phyloP scores from a whole-genome alignment of 2,797 vertebrate genomes.

The Petrocephalus sullivani region DNA sequence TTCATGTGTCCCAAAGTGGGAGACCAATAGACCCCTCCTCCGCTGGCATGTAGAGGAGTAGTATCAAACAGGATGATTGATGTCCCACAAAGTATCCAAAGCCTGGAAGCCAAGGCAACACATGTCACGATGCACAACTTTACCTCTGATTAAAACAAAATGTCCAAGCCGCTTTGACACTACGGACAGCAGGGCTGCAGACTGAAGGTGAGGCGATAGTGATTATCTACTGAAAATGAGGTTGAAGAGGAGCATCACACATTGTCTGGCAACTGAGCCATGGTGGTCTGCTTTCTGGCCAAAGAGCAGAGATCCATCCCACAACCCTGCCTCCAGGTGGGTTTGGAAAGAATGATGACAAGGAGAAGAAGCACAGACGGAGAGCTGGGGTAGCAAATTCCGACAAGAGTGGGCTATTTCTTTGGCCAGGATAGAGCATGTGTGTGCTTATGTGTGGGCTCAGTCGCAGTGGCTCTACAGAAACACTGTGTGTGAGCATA shows the following conservation, averaged over 20 bases:
- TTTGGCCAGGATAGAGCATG: background rate
- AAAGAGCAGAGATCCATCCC: background rate
- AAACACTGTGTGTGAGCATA: background rate
- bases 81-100: conserved; percentile 13
- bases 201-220: background rate
- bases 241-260: background rate
- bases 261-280: background rate
- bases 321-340: background rate
- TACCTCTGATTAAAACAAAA: background rate
- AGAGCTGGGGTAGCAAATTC: background rate
- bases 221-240: background rate
- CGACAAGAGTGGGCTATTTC: background rate
- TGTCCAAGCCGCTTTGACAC: background rate
- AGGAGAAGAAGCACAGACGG: background rate
- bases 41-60: conserved; percentile 22
- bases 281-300: background rate
- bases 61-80: conserved; percentile 29
- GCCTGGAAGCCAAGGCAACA: background rate
- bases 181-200: too few relatives aligned
- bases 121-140: background rate
- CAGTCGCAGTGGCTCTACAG: background rate
- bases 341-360: background rate
- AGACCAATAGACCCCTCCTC: background rate
- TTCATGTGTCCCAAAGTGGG: conserved; percentile 45
- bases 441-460: background rate